Conservation (phyloP, 2,113 vertebrate species). For the Corythaeola cristata region DNA sequence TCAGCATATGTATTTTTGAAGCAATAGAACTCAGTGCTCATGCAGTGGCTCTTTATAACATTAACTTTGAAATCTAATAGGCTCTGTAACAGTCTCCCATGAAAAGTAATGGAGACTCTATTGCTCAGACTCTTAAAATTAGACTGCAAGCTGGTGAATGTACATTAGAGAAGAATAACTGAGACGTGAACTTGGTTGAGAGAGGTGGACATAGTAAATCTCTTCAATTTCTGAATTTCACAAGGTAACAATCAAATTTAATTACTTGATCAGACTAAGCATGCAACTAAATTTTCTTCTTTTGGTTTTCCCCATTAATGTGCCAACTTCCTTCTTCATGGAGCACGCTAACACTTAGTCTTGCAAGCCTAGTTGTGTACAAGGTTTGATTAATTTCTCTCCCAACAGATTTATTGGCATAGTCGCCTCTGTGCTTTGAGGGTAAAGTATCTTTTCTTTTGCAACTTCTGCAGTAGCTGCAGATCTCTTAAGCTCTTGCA, state of each 20-base stretch:
- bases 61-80: neutral
- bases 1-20: neutral
- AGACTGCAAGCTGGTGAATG: neutral
- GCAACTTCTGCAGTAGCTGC: neutral
- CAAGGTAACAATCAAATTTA: neutral
- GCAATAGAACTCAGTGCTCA: neutral
- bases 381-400: neutral
- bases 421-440: neutral
- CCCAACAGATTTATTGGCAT: too few species aligned
- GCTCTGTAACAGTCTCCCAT: neutral
- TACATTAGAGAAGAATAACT: neutral
- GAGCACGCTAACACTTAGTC: neutral
- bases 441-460: neutral
- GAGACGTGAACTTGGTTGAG: neutral
- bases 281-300: neutral
- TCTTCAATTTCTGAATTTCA: neutral
- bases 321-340: neutral
- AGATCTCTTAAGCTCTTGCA: neutral
- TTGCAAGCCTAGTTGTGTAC: neutral
- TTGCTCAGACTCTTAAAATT: neutral
- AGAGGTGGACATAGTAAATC: neutral
- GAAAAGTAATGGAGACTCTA: neutral
- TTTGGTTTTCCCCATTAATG: neutral
- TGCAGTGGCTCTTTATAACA: neutral
- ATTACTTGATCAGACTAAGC: neutral